Conservation (phyloP, 2,113 vertebrate genomes). For the Bubo bubo region DNA sequence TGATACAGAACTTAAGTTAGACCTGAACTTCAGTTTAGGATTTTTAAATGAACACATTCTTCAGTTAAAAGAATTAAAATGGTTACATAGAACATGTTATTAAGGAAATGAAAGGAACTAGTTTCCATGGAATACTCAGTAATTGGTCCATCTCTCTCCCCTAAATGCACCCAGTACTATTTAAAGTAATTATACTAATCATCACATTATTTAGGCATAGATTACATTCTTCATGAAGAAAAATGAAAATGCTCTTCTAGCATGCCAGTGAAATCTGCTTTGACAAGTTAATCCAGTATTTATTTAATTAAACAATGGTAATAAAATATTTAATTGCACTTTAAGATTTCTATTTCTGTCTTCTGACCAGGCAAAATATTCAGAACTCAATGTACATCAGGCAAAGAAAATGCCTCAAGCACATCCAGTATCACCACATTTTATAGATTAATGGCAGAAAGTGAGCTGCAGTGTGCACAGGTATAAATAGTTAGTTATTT, state of each 20-base stretch:
- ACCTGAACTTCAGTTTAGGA: neutral
- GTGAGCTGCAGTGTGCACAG: neutral
- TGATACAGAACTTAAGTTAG: neutral
- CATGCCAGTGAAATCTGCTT: slow-evolving; percentile 6
- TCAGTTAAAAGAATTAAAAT: neutral
- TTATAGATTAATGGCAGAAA: neutral
- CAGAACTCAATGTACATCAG: neutral
- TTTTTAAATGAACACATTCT: neutral
- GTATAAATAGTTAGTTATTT: slow-evolving; percentile 30
- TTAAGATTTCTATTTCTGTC: neutral
- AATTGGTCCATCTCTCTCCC: neutral
- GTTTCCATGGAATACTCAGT: neutral
- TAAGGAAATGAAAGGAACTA: neutral
- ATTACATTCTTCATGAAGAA: neutral
- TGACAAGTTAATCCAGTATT: slow-evolving; percentile 23
- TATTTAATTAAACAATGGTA: slow-evolving; percentile 43
- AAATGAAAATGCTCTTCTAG: neutral
- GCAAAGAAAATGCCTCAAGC: neutral
- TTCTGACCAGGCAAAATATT: neutral
- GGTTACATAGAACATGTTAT: neutral
- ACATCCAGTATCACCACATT: neutral
- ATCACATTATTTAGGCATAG: neutral
- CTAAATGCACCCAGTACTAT: neutral
- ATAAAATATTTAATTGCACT: slow-evolving; percentile 37
- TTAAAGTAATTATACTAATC: slow-evolving; percentile 14